Percentiles rank a stretch among this genome's conserved stretches.
Conservation (phyloP, 2,797 vertebrate species). For the Sparidentex hasta region DNA sequence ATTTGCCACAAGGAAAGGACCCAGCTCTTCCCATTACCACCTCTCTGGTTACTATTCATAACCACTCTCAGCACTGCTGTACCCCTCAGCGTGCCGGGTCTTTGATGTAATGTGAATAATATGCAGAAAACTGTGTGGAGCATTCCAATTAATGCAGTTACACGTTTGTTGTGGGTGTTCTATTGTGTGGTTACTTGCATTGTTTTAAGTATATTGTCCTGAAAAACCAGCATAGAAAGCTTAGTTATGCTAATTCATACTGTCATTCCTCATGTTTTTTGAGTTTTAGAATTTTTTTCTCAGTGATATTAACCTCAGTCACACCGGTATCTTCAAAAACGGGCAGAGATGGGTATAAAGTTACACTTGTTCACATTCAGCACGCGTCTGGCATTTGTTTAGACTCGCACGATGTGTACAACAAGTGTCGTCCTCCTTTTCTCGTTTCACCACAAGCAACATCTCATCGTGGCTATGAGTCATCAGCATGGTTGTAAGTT, state of each 20-base stretch:
- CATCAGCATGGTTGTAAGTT: conserved; percentile 74
- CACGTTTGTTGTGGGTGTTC: conserved; percentile 76
- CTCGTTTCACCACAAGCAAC: conserved; percentile 32
- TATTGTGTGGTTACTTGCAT: conserved; percentile 77
- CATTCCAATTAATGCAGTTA: conserved; percentile 79
- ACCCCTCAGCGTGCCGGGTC: conserved; percentile 67
- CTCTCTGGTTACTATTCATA: conserved; percentile 73
- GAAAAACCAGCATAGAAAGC: conserved; percentile 79
- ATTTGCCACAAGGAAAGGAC: conserved; percentile 72
- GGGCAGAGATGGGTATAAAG: conserved; percentile 38
- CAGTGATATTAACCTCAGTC: conserved; percentile 67
- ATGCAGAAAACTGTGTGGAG: conserved; percentile 77
- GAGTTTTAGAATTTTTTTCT: conserved; percentile 49
- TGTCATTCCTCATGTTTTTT: conserved; percentile 65
- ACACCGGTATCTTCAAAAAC: conserved; percentile 39
- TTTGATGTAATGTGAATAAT: conserved; percentile 82
- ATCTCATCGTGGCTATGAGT: conserved; percentile 40
- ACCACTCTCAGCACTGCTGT: conserved; percentile 69
- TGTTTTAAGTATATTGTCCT: conserved; percentile 76
- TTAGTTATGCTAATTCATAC: conserved; percentile 70
- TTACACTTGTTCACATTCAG: conserved; percentile 34
- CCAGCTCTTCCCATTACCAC: conserved; percentile 65
- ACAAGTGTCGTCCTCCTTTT: background rate
- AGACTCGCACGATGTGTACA: conserved; percentile 18
- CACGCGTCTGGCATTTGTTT: conserved; percentile 25